Conservation (phyloP, 2,888 invertebrate genomes). For the Notodonta ziczac region DNA sequence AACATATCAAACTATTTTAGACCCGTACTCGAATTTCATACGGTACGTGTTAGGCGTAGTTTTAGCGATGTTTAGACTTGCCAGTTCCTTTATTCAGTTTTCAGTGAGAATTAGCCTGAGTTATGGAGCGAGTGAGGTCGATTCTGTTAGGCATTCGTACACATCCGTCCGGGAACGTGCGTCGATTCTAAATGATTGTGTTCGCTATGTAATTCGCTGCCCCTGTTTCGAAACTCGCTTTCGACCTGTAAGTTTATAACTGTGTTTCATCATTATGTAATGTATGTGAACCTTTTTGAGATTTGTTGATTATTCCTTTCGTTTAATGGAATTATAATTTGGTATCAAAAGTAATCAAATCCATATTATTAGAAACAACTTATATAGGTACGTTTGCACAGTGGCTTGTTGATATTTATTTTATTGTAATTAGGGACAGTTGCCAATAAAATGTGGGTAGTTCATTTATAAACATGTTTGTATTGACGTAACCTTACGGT, state of each 20-base stretch:
- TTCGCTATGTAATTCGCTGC: slow-evolving; percentile 47
- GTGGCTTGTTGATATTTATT: too few relatives aligned
- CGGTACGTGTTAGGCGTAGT: slow-evolving; percentile 32
- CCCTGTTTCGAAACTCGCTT: slow-evolving; percentile 9
- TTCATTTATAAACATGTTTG: neutral
- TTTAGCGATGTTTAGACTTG: slow-evolving; percentile 60
- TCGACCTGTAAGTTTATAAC: neutral
- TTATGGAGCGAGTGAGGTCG: slow-evolving; percentile 61
- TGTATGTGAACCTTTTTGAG: neutral
- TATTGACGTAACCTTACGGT: neutral
- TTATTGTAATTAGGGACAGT: neutral
- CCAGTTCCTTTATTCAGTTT: slow-evolving; percentile 68
- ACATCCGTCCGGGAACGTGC: slow-evolving; percentile 76
- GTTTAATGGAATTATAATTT: too few relatives aligned
- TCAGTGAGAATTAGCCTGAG: slow-evolving; percentile 66
- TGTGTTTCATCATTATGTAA: neutral
- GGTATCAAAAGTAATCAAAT: too few relatives aligned
- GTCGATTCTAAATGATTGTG: slow-evolving; percentile 61
- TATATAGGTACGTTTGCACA: too few relatives aligned
- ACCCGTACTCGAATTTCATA: slow-evolving; percentile 32
- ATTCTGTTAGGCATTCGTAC: slow-evolving; percentile 68
- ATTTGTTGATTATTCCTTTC: neutral
- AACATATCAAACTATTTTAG: slow-evolving; percentile 40
- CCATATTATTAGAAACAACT: too few relatives aligned
- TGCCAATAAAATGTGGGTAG: neutral